phyloP scores from a whole-genome alignment of 2,113 vertebrate genomes.

The Lepisosteus oculatus region DNA sequence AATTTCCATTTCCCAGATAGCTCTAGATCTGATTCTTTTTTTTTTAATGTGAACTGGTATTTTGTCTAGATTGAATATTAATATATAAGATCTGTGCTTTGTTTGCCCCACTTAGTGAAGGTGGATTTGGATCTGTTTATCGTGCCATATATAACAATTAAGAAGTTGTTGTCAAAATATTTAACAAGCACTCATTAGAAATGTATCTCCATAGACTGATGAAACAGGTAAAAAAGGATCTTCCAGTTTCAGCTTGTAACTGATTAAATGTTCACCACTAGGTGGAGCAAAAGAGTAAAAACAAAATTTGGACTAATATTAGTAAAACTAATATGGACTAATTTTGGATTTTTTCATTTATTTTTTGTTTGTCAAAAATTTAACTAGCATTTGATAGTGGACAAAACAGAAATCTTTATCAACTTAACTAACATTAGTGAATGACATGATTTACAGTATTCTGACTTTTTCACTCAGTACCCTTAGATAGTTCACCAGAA shows the following conservation, averaged over 20 bases:
- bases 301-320: too few relatives aligned
- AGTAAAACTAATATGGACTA: too few relatives aligned
- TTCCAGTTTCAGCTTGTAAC: too few relatives aligned
- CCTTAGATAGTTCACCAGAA: too few relatives aligned
- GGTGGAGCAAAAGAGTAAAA: neutral
- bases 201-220: constrained; percentile 77
- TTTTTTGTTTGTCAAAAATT: too few relatives aligned
- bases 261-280: neutral
- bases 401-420: too few relatives aligned
- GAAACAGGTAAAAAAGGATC: constrained; percentile 76
- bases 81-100: constrained; percentile 16
- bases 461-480: too few relatives aligned
- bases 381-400: too few relatives aligned
- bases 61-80: neutral
- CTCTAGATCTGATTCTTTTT: constrained; percentile 81
- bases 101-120: constrained; percentile 65
- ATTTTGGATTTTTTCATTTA: too few relatives aligned
- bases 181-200: constrained; percentile 89
- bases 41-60: neutral
- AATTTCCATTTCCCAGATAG: constrained; percentile 85
- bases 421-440: too few relatives aligned
- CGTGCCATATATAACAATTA: constrained; percentile 83
- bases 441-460: too few relatives aligned
- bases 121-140: constrained; percentile 96
- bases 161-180: constrained; percentile 94